Conservation (phyloP, 1,140 invertebrate species). For the Caenorhabditis latens region DNA sequence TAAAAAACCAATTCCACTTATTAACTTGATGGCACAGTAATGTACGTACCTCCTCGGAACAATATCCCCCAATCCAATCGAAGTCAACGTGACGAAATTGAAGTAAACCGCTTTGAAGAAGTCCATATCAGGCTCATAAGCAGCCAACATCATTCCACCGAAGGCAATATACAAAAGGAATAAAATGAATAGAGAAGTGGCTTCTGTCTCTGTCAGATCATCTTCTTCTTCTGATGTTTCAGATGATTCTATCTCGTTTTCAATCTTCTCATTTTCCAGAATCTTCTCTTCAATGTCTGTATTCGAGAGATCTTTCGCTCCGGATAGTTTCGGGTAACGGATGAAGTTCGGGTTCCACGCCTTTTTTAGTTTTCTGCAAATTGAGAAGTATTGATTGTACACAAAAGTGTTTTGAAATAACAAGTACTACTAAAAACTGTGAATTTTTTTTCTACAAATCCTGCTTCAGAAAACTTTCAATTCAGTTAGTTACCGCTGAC, state of each 20-base stretch:
- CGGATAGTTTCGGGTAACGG: slow-evolving; percentile 18
- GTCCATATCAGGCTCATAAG: slow-evolving; percentile 68
- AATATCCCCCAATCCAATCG: slow-evolving; percentile 68
- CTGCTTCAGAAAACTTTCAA: no score
- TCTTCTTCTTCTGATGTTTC: slow-evolving; percentile 61
- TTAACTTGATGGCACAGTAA: background rate
- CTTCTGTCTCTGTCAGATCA: slow-evolving; percentile 51
- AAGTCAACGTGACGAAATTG: slow-evolving; percentile 70
- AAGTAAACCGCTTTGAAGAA: slow-evolving; percentile 69
- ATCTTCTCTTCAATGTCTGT: slow-evolving; percentile 37
- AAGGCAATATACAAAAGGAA: slow-evolving; percentile 67
- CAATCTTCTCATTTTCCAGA: slow-evolving; percentile 38
- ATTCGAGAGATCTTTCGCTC: background rate
- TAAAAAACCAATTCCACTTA: no score
- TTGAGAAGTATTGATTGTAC: background rate
- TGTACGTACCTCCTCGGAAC: slow-evolving; percentile 63
- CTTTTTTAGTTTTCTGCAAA: slow-evolving; percentile 16
- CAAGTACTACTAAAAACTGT: no score
- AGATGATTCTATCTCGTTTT: slow-evolving; percentile 38
- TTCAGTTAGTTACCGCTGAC: no score
- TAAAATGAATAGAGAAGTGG: slow-evolving; percentile 62
- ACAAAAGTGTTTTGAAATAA: background rate
- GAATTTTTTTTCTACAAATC: no score
- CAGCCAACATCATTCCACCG: slow-evolving; percentile 62
- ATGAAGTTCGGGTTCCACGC: background rate